These are phyloP conservation scores for Incurvaria masculella DNA, from an alignment of 2,888 invertebrate genomes.

Conservation along the genomic window DNA sequence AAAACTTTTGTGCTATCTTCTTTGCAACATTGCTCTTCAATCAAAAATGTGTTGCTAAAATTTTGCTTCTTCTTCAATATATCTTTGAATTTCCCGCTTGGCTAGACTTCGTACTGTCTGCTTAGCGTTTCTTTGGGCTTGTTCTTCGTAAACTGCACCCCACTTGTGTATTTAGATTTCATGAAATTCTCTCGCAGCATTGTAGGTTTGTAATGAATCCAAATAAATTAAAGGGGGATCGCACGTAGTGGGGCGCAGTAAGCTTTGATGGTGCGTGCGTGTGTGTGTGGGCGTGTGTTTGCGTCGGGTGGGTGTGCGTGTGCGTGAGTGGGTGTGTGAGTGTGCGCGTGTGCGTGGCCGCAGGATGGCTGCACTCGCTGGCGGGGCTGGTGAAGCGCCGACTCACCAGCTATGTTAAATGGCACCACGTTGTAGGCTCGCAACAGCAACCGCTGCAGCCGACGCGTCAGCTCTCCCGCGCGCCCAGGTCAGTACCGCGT, in stretches of 20 bases:
- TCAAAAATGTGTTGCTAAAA: no score
- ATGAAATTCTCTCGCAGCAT: no score
- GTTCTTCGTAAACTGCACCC: no score
- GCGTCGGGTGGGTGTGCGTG: conserved; percentile 4
- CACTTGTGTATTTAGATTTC: no score
- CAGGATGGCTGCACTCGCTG: conserved; percentile 67
- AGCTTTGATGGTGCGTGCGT: conserved; percentile 10
- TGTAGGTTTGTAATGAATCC: no score
- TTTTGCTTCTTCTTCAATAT: no score
- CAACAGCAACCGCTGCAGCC: conserved; percentile 23
- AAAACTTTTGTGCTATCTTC: no score
- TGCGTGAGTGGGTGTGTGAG: conserved; percentile 1
- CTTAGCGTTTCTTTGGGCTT: no score
- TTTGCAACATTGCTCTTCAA: no score
- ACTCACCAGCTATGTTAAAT: conserved; percentile 79
- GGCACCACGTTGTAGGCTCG: conserved; percentile 60
- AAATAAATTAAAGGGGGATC: no score
- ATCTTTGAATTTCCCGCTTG: no score
- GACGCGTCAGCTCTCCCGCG: conserved; percentile 22
- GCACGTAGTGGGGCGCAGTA: conserved; percentile 10
- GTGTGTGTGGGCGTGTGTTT: conserved; percentile 7
- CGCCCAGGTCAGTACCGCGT: conserved; percentile 28
- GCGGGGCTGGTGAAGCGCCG: conserved; percentile 73
- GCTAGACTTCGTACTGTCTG: no score
- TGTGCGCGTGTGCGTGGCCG: conserved; percentile 17